Evolutionary conservation across 2,888 invertebrate species (phyloP), one percentile per base, ranked within the genome.

Genomic region (Eupithecia subumbrata): DNA sequence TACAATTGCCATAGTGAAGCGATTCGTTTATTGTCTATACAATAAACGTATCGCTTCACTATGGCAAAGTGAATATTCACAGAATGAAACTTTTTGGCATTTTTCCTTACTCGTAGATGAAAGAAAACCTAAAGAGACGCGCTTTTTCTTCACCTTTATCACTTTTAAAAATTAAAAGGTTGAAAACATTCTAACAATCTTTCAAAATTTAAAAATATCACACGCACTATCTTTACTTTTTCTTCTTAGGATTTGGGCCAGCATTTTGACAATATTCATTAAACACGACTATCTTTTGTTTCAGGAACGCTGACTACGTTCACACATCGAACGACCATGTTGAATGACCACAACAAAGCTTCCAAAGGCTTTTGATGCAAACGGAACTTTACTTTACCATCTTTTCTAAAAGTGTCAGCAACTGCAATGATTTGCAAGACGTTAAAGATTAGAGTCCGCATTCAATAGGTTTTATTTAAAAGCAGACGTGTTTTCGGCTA

Each of bases 401-500:
- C 73, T 76, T 78, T 77, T 72, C 40, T 80, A 80, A 78, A 73
- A 72, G 89, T 86, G 87, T 79, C 80, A 76, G 87, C 81, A 82
- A 82, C 77, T 81, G 82, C 84, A 86, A 85, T 83, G 34, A 83
- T 76, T 80, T 76, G 43, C 66, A 4, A 43, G 67, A 56, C 68
- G 18, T 3, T 68, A 45, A 25, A 45, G 22, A 16, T 37, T 69
- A 34, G 43, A 68, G 22, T 73, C 73, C 66, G 16, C 5, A 45
- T 64, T 37, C 48, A 74, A 66, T 79, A 73, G 73, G 66, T 69
- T 25, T 78, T 79, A 48, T 63, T 64, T 43, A 14, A 85, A 82
- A 45, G 86, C 85, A 87, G 88, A 80, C 72, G 90, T 92, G 80
- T 88, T 84, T 81, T 81, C 84, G 92, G 91, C 87, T 78, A 94